Base-by-base conservation (phyloP, 2,113 vertebrate genomes). In the Xenopus borealis region DNA sequence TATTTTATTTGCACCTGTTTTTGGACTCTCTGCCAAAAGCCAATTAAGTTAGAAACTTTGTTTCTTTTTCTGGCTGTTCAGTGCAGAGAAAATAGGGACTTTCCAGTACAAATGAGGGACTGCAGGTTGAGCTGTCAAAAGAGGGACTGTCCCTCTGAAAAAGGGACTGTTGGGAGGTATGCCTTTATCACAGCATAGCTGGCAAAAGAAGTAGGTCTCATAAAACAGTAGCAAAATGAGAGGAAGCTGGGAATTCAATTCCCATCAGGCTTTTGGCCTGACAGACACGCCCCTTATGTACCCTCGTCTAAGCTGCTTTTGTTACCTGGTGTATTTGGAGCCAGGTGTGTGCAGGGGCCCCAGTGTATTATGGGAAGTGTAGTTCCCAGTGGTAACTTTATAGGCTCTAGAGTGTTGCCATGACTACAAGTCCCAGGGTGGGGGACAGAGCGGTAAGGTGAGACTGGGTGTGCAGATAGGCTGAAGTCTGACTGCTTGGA, bases 391-490 rank as follows among this genome's bases (percentile, higher is more conserved):
- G 6, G 11, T 12, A 50, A 50, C 3, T 50, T 0, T 0, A 0
- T 0, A 2, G 1, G 0, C 0, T 1, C 0, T 52, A 50, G 52
- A 45, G 12, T 6, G 9, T 61, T 65, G 40, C 45, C 4, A 17
- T 3, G 74, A 86, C 86, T 86, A 84, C 85, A 80, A 53, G 2
- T 86, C 81, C 85, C 85, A 81, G 71, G 0, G 47, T 10, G 53
- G 0, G n/a, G 40, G 80, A 18, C 5, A 58, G 0, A 8, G 80
- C 75, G 79, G 17, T 67, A 58, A 0, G 76, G 63, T 10, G 68
- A 59, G 64, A 46, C 30, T 61, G 27, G 17, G 75, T 14, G 11
- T 50, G 45, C 58, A 5, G n/a, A 40, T 40, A 40, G 66, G 46
- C 8, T 52, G 72, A 59, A 40, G 46, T 12, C 19, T 20, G 58